Percentiles rank a stretch among this genome's conserved stretches.
These are phyloP conservation scores for Raphicerus campestris DNA, from an alignment of 2,113 vertebrate genomes.

Conservation along the genomic window DNA sequence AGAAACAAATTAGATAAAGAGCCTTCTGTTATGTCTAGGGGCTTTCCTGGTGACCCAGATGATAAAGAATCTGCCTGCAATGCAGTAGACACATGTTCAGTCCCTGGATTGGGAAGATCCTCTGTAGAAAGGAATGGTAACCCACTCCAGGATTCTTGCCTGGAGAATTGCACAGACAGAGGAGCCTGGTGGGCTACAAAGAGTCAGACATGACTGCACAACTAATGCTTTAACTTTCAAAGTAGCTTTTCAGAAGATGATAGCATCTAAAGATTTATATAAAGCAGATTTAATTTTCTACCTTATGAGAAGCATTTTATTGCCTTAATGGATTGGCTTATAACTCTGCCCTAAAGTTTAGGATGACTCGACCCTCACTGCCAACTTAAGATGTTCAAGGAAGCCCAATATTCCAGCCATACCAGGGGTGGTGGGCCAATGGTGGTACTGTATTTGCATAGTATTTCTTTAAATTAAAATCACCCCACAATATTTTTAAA, in stretches of 20 bases:
- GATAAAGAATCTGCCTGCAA: neutral
- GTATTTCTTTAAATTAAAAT: neutral
- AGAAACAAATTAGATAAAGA: neutral
- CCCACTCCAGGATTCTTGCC: neutral
- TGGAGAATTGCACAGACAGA: neutral
- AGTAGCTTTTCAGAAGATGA: neutral
- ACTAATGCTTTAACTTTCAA: neutral
- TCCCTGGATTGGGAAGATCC: neutral
- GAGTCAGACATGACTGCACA: neutral
- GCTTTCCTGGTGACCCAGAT: neutral
- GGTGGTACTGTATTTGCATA: neutral
- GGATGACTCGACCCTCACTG: rapidly evolving
- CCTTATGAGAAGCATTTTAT: neutral
- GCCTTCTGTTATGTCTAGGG: neutral
- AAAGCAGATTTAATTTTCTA: neutral
- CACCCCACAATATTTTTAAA: neutral
- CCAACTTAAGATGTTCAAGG: neutral
- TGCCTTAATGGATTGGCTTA: neutral
- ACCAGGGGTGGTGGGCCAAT: neutral
- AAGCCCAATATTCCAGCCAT: neutral
- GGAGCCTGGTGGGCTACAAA: neutral
- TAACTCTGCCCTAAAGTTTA: neutral
- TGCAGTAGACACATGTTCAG: neutral
- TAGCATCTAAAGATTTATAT: neutral
- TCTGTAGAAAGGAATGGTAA: neutral